Evolutionary conservation across 1,140 invertebrate genomes (phyloP).

Genomic region (Stegodyphus dumicola): DNA sequence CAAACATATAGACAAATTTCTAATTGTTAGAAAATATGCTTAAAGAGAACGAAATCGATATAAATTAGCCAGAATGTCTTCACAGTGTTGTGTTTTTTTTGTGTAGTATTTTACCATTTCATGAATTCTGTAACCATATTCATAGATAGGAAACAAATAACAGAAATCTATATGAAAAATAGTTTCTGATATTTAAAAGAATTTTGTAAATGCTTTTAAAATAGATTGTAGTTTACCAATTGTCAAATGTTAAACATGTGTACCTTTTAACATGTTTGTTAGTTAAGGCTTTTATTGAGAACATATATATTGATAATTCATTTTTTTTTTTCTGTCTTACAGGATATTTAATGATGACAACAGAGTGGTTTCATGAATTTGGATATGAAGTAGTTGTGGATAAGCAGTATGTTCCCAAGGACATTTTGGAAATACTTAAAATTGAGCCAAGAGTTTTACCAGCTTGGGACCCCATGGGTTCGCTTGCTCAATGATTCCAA

Average conservation of each 20-base stretch:
- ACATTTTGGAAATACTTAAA: conserved; percentile 81
- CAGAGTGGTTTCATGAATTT: conserved; percentile 89
- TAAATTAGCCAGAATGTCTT: too few species aligned
- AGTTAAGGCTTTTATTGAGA: not conserved
- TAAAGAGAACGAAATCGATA: too few species aligned
- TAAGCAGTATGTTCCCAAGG: conserved; percentile 80
- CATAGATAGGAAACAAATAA: too few species aligned
- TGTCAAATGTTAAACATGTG: too few species aligned
- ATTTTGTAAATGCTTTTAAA: too few species aligned
- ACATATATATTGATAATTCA: not conserved
- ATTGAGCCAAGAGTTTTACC: conserved; percentile 82
- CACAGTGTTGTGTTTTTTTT: too few species aligned
- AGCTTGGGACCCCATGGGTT: conserved; percentile 94
- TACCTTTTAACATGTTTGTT: not conserved
- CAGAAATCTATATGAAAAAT: not conserved
- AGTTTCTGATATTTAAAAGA: not conserved
- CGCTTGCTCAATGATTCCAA: conserved; percentile 72
- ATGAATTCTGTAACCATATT: too few species aligned
- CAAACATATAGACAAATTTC: too few species aligned
- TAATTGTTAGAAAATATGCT: too few species aligned
- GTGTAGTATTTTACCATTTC: too few species aligned
- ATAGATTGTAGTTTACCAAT: not conserved
- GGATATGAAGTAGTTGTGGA: conserved; percentile 90
- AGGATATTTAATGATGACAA: conserved; percentile 83
- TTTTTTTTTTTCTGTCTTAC: conserved; percentile 25